Evolutionary conservation across 37 sponge, comb jelly and placozoan genomes (phyloP).

Genomic region (Ianthella basta): DNA sequence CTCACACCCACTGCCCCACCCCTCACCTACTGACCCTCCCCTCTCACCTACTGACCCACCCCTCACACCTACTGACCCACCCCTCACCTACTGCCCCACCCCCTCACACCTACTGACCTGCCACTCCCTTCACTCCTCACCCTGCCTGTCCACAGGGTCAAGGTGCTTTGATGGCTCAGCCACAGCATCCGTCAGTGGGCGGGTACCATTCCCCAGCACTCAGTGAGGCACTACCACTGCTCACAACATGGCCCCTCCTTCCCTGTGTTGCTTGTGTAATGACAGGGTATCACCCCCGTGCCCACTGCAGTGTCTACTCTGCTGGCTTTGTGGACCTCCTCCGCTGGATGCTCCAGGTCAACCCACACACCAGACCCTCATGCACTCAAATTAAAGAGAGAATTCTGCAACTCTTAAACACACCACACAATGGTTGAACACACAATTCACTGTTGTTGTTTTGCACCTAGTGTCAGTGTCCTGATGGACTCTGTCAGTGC

Average conservation of each 20-base stretch:
- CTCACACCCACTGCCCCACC: too few relatives aligned
- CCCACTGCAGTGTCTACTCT: slow-evolving; percentile 53
- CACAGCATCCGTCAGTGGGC: slow-evolving; percentile 83
- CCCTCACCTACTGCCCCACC: background rate
- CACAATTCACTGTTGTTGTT: too few relatives aligned
- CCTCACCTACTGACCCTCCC: too few relatives aligned
- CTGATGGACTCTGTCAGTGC: background rate
- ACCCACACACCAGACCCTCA: slow-evolving; percentile 36
- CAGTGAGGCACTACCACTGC: slow-evolving; percentile 54
- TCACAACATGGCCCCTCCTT: too few relatives aligned
- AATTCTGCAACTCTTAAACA: background rate
- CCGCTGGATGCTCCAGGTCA: slow-evolving; percentile 51
- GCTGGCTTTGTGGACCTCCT: slow-evolving; percentile 69
- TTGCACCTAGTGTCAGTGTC: too few relatives aligned
- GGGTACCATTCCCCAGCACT: slow-evolving; percentile 69
- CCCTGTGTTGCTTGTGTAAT: too few relatives aligned
- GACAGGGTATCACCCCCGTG: too few relatives aligned
- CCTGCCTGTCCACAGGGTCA: slow-evolving; percentile 28
- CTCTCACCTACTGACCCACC: too few relatives aligned
- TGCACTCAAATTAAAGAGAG: background rate
- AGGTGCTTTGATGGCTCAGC: slow-evolving; percentile 93
- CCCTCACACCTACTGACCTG: background rate
- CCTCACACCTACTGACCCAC: too few relatives aligned
- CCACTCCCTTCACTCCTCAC: background rate
- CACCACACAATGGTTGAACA: too few relatives aligned